Evolutionary conservation across 2,888 invertebrate species (phyloP).

Genomic region (Xanthorhoe spadicearia): DNA sequence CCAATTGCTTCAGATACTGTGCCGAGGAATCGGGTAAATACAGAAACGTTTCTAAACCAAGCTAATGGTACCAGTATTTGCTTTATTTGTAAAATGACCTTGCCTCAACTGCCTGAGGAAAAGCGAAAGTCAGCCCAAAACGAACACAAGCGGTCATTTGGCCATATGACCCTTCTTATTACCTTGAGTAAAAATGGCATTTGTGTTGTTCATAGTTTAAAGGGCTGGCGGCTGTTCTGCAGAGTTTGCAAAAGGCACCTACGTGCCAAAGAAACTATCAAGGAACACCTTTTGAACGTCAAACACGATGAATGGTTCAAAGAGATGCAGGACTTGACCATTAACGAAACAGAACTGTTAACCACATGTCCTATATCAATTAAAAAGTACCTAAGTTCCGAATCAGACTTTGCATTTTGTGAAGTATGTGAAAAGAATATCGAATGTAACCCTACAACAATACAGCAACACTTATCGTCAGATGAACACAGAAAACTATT

Average conservation of each 20-base stretch:
- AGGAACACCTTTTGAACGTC: neutral
- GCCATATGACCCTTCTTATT: neutral
- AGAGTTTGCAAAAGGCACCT: neutral
- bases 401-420: constrained; percentile 4
- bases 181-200: neutral
- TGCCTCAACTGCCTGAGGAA: neutral
- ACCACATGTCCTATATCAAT: neutral
- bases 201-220: neutral
- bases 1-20: too few species aligned
- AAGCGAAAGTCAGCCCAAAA: neutral
- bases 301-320: neutral
- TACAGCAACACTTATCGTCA: neutral
- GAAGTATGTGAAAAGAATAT: neutral
- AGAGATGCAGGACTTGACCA: neutral
- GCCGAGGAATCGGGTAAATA: too few species aligned
- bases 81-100: neutral
- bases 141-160: neutral
- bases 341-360: neutral
- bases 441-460: neutral
- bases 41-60: too few species aligned
- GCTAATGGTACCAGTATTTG: neutral
- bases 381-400: neutral
- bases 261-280: neutral
- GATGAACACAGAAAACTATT: neutral
- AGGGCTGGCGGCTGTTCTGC: neutral